Conservation (phyloP, 2,797 vertebrate genomes). For the Antrozous pallidus region DNA sequence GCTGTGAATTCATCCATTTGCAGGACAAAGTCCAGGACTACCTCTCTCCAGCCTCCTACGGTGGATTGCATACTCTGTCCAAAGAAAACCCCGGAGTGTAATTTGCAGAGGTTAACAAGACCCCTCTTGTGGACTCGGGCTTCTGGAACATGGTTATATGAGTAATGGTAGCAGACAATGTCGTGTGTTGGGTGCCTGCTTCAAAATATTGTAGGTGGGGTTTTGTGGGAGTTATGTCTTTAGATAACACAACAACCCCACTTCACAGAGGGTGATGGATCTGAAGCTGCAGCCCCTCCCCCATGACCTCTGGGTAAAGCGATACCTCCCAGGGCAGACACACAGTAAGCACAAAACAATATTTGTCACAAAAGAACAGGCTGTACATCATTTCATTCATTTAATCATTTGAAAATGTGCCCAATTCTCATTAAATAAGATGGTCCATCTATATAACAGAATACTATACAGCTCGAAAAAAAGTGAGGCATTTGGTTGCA, state of each 20-base stretch:
- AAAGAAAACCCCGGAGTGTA: accelerated
- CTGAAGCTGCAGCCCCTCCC: neutral
- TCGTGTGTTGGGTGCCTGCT: neutral
- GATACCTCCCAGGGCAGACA: neutral
- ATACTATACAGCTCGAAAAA: neutral
- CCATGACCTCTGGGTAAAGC: neutral
- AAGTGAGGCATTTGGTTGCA: neutral
- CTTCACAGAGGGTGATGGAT: neutral
- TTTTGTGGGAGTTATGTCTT: neutral
- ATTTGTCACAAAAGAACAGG: neutral
- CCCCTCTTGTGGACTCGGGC: neutral
- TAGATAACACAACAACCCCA: neutral
- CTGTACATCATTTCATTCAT: neutral
- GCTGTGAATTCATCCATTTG: neutral
- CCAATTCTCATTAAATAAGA: neutral
- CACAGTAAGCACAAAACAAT: neutral
- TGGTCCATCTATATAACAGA: neutral
- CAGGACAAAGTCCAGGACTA: neutral
- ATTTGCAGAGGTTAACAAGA: neutral
- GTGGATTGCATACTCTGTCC: accelerated
- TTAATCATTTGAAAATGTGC: neutral
- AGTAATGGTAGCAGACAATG: neutral
- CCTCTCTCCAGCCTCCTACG: neutral
- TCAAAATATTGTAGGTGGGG: neutral
- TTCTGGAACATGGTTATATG: accelerated